A percentile compares a stretch with the other conserved stretches of the same genome.
These are phyloP conservation scores for Triplophysa rosa DNA, from an alignment of 2,113 vertebrate genomes.

Conservation along the genomic window DNA sequence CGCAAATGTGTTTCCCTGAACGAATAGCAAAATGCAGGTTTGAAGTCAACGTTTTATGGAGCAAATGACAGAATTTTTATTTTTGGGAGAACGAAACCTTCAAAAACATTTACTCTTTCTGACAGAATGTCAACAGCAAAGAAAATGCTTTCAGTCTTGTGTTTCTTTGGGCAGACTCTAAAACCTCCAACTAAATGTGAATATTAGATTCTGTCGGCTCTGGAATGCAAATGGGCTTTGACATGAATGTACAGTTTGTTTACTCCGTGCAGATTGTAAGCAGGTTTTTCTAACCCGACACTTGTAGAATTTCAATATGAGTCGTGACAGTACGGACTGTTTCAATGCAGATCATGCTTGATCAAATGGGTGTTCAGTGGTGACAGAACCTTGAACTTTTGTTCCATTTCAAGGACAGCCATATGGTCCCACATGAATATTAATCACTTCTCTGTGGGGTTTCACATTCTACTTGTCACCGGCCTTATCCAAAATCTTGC, in stretches of 20 bases:
- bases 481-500: slow-evolving; percentile 7
- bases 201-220: slow-evolving; percentile 5
- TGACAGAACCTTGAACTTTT: slow-evolving; percentile 17
- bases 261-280: slow-evolving; percentile 1
- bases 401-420: not conserved
- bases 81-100: no score
- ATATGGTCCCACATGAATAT: slow-evolving; percentile 31
- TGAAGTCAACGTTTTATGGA: no score
- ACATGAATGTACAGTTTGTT: slow-evolving; percentile 21
- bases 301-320: slow-evolving; percentile 15
- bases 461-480: slow-evolving; percentile 7
- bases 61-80: no score
- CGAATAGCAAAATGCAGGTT: no score
- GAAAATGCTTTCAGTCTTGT: not conserved
- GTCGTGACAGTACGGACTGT: not conserved
- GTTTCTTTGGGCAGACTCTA: not conserved
- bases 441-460: not conserved
- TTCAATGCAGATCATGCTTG: slow-evolving; percentile 6
- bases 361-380: slow-evolving; percentile 9
- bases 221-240: slow-evolving; percentile 3
- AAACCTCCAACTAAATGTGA: not conserved
- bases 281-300: not conserved
- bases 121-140: not conserved
- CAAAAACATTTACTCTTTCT: not conserved
- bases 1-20: no score